Base-by-base conservation (phyloP, 1,140 invertebrate genomes). In the Lycorma delicatula region DNA sequence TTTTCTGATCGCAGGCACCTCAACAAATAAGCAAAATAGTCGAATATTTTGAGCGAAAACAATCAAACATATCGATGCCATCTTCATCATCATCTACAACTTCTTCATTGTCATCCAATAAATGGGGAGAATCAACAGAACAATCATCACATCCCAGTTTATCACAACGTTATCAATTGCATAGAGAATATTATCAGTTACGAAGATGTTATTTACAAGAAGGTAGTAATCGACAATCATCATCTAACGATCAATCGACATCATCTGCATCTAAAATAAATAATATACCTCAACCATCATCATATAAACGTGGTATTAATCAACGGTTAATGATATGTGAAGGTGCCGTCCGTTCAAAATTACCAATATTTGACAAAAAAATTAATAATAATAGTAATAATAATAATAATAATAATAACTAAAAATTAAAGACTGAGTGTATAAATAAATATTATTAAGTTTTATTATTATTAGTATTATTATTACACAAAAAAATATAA, bases 351-450 rank as follows among this genome's bases (percentile, higher is more conserved):
- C 77, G 81, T 63, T 90, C 87, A 41, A 91, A 91, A 72, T 74
- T 91, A 63, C 85, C 83, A 38, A 78, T 90, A n/a, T 91, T 91
- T 69, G 87, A 91, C 70, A 87, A 87, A 66, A 86, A 87, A 72
- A 41, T 41, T 13, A 11, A 13, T 41, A 20, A 41, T 41, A n/a
- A n/a, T n/a, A n/a, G n/a, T n/a, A n/a, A n/a, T n/a, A n/a, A n/a
- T n/a, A n/a, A n/a, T n/a, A n/a, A n/a, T n/a, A n/a, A n/a, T n/a
- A n/a, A n/a, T n/a, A n/a, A n/a, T n/a, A n/a, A n/a, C n/a, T n/a
- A n/a, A n/a, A n/a, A n/a, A n/a, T n/a, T n/a, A n/a, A n/a, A n/a
- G n/a, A n/a, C n/a, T n/a, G n/a, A n/a, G n/a, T n/a, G n/a, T n/a
- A n/a, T n/a, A n/a, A n/a, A n/a, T n/a, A n/a, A n/a, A n/a, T n/a